phyloP scores from a whole-genome alignment of 2,888 invertebrate species.

The Yponomeuta malinellus region DNA sequence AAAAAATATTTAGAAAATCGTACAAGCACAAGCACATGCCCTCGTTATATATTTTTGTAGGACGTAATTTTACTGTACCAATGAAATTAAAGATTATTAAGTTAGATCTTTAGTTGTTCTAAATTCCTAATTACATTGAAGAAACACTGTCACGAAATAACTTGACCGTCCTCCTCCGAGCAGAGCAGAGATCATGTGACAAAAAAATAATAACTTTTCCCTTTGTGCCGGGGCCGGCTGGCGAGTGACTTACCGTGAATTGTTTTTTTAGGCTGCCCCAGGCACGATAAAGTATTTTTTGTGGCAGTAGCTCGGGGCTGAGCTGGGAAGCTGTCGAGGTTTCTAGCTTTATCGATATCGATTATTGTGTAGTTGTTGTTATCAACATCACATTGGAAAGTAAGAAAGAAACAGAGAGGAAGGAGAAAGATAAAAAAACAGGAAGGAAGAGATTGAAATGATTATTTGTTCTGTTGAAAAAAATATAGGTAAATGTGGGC shows the following conservation, averaged over 20 bases:
- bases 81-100: no score
- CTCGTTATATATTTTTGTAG: no score
- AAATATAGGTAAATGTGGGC: no score
- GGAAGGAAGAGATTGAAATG: no score
- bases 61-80: no score
- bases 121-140: conserved; percentile 29
- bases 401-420: no score
- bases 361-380: neutral
- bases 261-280: conserved; percentile 72
- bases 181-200: conserved; percentile 52
- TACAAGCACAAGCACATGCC: no score
- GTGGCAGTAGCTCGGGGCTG: conserved; percentile 60
- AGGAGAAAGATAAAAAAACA: no score
- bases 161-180: conserved; percentile 48
- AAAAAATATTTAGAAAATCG: no score
- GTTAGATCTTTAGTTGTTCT: no score
- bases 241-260: conserved; percentile 69
- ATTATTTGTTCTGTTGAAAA: no score
- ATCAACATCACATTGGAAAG: no score
- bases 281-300: conserved; percentile 73
- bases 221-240: conserved; percentile 50
- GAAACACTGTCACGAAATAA: conserved; percentile 36
- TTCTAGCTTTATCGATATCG: conserved; percentile 24
- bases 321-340: conserved; percentile 36
- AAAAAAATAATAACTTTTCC: conserved; percentile 65